These are phyloP conservation scores for Cossypha polioptera DNA, from an alignment of 2,797 vertebrate species.

Conservation along the genomic window DNA sequence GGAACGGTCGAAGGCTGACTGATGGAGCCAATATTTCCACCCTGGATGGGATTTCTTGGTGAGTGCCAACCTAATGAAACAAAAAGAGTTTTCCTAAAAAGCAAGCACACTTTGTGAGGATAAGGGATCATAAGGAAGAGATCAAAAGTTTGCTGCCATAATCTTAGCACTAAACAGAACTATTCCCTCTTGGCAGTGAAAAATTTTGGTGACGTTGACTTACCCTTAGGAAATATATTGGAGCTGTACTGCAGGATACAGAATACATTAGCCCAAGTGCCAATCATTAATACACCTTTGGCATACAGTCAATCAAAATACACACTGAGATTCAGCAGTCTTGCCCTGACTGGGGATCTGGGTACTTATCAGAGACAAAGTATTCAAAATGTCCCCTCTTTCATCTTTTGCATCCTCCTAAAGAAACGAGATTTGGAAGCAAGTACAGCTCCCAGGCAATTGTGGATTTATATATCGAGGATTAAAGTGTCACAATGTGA, in stretches of 20 bases:
- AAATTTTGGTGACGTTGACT: background rate
- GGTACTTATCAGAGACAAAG: background rate
- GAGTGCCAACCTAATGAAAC: background rate
- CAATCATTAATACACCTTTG: background rate
- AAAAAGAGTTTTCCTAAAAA: slow-evolving; percentile 10
- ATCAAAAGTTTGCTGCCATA: background rate
- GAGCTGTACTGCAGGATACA: background rate
- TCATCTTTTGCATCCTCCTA: background rate
- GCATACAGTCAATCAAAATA: background rate
- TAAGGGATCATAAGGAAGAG: background rate
- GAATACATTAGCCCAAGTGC: background rate
- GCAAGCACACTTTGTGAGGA: background rate
- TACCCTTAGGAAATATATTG: background rate
- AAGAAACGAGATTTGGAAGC: background rate
- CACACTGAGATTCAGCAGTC: background rate
- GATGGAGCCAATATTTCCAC: slow-evolving; percentile 7
- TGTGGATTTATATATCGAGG: background rate
- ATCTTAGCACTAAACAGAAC: background rate
- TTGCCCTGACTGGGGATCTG: background rate
- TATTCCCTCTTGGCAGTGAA: background rate
- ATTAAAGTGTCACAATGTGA: background rate
- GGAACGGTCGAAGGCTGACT: background rate
- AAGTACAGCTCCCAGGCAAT: background rate
- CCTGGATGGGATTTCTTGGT: background rate
- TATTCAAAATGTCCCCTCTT: background rate